Evolutionary conservation across 2,888 invertebrate species (phyloP).

Genomic region (Dolichomitus sp.): DNA sequence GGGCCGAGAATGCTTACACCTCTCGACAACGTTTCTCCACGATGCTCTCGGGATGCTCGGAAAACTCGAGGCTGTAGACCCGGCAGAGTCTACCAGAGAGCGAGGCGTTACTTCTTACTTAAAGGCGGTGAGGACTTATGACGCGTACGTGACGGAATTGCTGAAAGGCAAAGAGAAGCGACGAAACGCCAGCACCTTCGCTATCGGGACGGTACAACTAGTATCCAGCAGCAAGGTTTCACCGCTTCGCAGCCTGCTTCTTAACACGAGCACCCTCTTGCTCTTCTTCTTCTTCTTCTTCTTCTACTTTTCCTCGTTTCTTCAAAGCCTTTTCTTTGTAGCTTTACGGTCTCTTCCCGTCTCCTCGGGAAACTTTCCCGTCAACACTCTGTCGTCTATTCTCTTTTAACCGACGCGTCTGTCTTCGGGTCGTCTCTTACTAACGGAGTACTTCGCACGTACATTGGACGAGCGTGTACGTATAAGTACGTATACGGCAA

Average conservation of each 20-base stretch:
- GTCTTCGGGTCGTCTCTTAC: conserved; percentile 22
- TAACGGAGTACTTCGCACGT: conserved; percentile 52
- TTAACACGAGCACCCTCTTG: conserved; percentile 40
- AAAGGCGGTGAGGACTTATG: conserved; percentile 82
- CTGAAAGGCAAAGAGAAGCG: conserved; percentile 71
- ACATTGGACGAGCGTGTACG: conserved; percentile 37
- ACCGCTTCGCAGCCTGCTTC: conserved; percentile 40
- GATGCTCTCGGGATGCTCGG: conserved; percentile 67
- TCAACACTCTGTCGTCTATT: conserved; percentile 30
- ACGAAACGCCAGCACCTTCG: conserved; percentile 34
- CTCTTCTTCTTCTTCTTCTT: not conserved
- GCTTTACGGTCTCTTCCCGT: conserved; percentile 41
- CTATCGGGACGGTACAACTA: conserved; percentile 47
- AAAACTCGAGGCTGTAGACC: conserved; percentile 71
- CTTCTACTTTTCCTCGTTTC: conserved; percentile 22
- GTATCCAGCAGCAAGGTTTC: conserved; percentile 18
- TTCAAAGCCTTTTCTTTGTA: conserved; percentile 43
- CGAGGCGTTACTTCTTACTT: conserved; percentile 79
- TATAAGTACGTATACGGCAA: conserved; percentile 52
- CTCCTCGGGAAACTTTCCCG: conserved; percentile 38
- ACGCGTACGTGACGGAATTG: conserved; percentile 84
- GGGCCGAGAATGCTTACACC: conserved; percentile 49
- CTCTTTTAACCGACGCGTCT: conserved; percentile 26
- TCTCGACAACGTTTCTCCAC: conserved; percentile 57
- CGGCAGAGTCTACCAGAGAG: conserved; percentile 73